phyloP scores from a whole-genome alignment of 2,113 vertebrate species.

The Numenius arquata region DNA sequence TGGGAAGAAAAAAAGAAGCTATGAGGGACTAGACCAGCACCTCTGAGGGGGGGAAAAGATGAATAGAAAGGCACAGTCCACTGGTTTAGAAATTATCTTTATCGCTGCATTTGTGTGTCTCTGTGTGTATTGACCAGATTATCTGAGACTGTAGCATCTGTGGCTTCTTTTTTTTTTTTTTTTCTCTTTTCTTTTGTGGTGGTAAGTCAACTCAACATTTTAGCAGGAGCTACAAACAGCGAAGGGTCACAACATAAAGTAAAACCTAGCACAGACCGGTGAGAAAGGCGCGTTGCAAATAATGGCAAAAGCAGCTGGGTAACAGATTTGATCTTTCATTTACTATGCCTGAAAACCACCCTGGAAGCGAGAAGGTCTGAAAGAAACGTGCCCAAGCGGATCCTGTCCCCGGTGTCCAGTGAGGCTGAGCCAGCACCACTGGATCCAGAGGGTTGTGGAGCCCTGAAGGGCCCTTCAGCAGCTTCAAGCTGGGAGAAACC shows the following conservation, averaged over 20 bases:
- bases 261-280: background rate
- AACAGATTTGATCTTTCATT: background rate
- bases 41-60: accelerated
- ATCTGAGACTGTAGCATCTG: background rate
- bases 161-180: background rate
- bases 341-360: background rate
- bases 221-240: background rate
- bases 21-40: background rate
- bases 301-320: background rate
- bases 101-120: background rate
- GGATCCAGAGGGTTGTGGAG: background rate
- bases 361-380: background rate
- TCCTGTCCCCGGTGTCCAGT: background rate
- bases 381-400: background rate
- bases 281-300: background rate
- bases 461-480: background rate
- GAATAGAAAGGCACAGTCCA: background rate
- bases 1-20: background rate
- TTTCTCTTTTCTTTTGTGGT: background rate
- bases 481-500: background rate
- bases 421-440: background rate
- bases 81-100: background rate
- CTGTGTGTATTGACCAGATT: background rate
- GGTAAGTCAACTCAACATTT: background rate
- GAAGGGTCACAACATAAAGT: background rate